These are phyloP conservation scores for Pongo abelii DNA, from an alignment of 2,113 vertebrate genomes.

Conservation along the genomic window DNA sequence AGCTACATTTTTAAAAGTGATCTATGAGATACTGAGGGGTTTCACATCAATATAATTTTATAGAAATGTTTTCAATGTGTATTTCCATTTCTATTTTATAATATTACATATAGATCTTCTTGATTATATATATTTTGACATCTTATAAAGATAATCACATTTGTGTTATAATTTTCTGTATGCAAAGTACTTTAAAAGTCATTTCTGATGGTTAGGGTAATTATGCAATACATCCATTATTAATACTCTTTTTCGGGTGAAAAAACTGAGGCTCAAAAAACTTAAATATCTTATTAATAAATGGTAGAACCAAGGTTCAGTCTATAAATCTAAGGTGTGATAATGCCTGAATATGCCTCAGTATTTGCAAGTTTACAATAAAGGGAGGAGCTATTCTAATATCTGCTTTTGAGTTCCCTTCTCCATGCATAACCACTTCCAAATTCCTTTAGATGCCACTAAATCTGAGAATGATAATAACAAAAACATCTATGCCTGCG, in stretches of 20 bases:
- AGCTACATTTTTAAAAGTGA: neutral
- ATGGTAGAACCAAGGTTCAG: neutral
- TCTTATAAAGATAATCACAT: neutral
- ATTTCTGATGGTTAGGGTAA: neutral
- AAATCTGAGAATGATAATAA: neutral
- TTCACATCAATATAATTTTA: neutral
- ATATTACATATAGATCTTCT: neutral
- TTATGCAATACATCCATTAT: neutral
- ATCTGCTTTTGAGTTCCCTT: neutral
- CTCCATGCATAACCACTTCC: neutral
- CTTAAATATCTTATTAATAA: neutral
- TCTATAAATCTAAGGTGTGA: neutral
- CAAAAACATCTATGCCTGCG: neutral
- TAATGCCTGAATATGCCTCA: neutral
- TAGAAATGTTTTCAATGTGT: neutral
- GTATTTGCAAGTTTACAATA: neutral
- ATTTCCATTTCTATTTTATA: constrained; percentile 1
- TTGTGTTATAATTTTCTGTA: neutral
- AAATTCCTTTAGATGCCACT: neutral
- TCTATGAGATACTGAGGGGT: neutral
- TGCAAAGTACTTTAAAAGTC: neutral
- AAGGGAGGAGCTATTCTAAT: neutral
- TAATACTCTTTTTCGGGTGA: neutral
- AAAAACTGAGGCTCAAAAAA: neutral
- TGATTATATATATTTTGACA: neutral